Percentiles rank a stretch among this genome's conserved stretches.
Conservation (phyloP, 2,888 invertebrate species). For the Encarsia formosa region DNA sequence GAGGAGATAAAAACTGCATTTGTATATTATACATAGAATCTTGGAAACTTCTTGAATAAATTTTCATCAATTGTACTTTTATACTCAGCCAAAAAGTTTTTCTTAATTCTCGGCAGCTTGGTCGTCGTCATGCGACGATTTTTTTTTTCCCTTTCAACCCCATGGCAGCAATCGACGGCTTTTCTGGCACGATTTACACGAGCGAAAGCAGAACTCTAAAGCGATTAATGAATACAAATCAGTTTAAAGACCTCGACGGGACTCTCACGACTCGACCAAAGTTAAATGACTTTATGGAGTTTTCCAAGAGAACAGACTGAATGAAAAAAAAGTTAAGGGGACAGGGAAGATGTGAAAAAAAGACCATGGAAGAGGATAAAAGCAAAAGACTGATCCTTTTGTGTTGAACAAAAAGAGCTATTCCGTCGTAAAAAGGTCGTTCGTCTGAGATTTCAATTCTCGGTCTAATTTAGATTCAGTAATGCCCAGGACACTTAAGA, state of each 20-base stretch:
- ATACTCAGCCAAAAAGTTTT: no score
- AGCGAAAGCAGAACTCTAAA: slow-evolving; percentile 16
- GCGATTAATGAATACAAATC: slow-evolving; percentile 28
- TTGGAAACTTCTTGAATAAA: no score
- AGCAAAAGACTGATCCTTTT: slow-evolving; percentile 5
- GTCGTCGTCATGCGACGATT: background rate
- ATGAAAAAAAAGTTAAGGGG: background rate
- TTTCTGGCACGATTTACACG: slow-evolving; percentile 19
- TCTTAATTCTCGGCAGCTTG: no score
- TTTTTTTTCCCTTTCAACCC: background rate
- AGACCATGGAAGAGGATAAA: slow-evolving; percentile 1
- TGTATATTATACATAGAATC: no score
- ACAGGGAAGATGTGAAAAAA: no score
- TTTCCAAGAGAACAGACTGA: background rate
- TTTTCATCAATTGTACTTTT: no score
- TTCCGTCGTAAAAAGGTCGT: background rate
- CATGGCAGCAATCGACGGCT: slow-evolving; percentile 13
- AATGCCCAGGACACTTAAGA: no score
- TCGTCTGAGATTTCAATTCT: background rate
- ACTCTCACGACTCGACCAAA: slow-evolving; percentile 5
- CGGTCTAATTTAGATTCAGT: no score
- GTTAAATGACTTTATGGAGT: slow-evolving; percentile 24
- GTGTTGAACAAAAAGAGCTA: background rate
- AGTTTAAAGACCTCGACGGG: slow-evolving; percentile 19
- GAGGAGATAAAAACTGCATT: no score